phyloP scores from a whole-genome alignment of 2,888 invertebrate genomes.

The Meiosimyza platycephala region DNA sequence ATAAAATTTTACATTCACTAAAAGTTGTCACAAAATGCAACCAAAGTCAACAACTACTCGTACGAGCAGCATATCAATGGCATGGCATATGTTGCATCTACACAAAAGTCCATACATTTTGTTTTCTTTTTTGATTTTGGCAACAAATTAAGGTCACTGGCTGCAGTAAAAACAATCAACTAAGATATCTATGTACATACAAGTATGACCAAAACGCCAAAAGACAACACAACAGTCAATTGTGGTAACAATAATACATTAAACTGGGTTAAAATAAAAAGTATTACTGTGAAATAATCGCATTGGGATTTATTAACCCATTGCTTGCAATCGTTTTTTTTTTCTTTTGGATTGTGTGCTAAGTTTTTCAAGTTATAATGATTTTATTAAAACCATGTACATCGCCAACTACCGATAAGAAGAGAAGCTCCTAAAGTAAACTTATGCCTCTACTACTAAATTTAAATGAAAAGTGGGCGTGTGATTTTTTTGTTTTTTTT shows the following conservation, averaged over 20 bases:
- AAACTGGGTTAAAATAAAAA: not conserved
- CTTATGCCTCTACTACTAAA: too few relatives aligned
- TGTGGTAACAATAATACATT: not conserved
- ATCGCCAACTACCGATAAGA: too few relatives aligned
- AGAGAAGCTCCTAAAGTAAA: too few relatives aligned
- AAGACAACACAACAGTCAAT: not conserved
- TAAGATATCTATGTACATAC: not conserved
- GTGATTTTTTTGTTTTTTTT: too few relatives aligned
- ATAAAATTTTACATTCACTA: constrained; percentile 11
- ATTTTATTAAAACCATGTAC: too few relatives aligned
- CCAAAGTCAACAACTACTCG: not conserved
- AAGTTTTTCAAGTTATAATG: too few relatives aligned
- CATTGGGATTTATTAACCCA: not conserved
- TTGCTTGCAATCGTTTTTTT: not conserved
- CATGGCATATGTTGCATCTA: constrained; percentile 3
- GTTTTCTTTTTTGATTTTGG: not conserved
- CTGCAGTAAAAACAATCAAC: not conserved
- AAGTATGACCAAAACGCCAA: not conserved
- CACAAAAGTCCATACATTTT: not conserved
- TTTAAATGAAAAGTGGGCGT: too few relatives aligned
- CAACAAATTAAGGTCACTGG: constrained; percentile 21
- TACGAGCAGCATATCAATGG: not conserved
- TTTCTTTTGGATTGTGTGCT: too few relatives aligned
- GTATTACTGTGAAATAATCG: not conserved
- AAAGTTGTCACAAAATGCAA: constrained; percentile 14